These are phyloP conservation scores for Alligator sinensis DNA, from an alignment of 2,113 vertebrate genomes.

Conservation along the genomic window DNA sequence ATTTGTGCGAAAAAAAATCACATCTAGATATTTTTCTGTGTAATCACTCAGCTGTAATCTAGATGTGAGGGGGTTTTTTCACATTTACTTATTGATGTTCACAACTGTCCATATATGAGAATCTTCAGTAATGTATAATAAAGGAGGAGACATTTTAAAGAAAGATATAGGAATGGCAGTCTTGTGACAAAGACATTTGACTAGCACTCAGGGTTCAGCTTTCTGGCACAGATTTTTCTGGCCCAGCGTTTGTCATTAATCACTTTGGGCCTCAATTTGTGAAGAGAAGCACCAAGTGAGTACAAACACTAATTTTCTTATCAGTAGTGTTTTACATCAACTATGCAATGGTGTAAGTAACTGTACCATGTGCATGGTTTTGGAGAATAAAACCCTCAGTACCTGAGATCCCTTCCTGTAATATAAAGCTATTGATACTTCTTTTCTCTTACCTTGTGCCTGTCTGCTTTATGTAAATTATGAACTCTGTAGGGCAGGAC, in stretches of 20 bases:
- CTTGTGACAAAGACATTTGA: neutral
- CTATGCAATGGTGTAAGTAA: neutral
- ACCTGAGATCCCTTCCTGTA: neutral
- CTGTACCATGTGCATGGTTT: neutral
- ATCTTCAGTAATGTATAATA: slow-evolving; percentile 1
- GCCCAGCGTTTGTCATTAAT: too few relatives aligned
- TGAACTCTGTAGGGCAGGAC: too few relatives aligned
- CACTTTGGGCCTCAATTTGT: too few relatives aligned
- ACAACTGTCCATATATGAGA: neutral
- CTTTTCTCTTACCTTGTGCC: neutral
- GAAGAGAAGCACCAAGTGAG: too few relatives aligned
- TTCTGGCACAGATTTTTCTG: neutral
- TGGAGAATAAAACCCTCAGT: neutral
- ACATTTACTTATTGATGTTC: neutral
- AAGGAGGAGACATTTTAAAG: neutral
- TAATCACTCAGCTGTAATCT: too few relatives aligned
- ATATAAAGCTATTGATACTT: neutral
- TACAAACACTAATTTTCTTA: too few relatives aligned
- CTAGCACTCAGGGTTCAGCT: neutral
- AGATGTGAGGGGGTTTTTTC: too few relatives aligned
- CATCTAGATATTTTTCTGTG: too few relatives aligned
- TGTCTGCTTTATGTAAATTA: neutral
- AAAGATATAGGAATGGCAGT: neutral
- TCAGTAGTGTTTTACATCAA: too few relatives aligned
- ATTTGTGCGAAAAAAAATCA: neutral